phyloP scores from a whole-genome alignment of 2,797 vertebrate species.

The Argentina silus region DNA sequence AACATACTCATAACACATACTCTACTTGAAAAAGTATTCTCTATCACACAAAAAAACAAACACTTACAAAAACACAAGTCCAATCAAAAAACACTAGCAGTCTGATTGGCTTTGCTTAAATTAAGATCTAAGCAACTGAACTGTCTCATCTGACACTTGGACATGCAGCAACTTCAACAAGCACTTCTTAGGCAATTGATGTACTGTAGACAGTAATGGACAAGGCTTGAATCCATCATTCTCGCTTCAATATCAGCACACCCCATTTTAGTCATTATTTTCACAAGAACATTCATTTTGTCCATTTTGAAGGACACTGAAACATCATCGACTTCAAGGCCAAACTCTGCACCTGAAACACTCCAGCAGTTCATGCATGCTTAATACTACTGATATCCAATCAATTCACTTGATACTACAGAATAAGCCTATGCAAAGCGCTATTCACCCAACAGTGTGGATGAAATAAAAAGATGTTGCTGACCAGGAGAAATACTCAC shows the following conservation, averaged over 20 bases:
- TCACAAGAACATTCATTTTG: background rate
- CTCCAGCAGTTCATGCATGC: background rate
- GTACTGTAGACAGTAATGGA: background rate
- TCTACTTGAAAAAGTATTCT: no score
- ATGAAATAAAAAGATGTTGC: conserved; percentile 1
- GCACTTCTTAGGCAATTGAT: background rate
- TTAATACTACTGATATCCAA: background rate
- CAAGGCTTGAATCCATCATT: background rate
- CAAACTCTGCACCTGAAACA: background rate
- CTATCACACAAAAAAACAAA: no score
- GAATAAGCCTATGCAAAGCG: background rate
- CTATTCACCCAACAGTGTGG: background rate
- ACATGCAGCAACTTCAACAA: background rate
- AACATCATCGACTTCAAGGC: background rate
- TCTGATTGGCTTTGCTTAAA: background rate
- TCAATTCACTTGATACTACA: background rate
- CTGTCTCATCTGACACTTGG: background rate
- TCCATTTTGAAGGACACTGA: background rate
- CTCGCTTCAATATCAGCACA: background rate
- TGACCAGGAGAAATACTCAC: conserved; percentile 29
- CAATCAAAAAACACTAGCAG: no score
- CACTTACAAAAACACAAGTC: no score
- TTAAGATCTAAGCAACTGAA: background rate
- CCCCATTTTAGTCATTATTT: background rate
- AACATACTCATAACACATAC: no score